These are phyloP conservation scores for Antennarius striatus DNA, from an alignment of 2,113 vertebrate genomes.

Conservation along the genomic window DNA sequence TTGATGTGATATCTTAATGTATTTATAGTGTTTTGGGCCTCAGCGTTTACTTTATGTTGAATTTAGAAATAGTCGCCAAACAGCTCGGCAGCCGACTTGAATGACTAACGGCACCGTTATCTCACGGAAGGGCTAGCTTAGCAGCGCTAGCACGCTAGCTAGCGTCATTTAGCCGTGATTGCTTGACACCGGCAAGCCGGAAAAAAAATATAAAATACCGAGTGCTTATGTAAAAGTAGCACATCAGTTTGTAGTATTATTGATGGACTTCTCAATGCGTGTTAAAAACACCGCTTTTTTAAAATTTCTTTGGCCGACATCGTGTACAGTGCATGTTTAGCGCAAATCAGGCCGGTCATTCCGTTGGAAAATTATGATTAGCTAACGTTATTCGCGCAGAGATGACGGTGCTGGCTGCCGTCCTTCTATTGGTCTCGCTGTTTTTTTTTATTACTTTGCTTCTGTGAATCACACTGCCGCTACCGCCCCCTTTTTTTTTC, in stretches of 20 bases:
- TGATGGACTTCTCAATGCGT: not conserved
- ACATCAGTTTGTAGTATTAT: not conserved
- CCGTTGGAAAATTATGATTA: constrained; percentile 26
- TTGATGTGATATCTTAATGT: too few relatives aligned
- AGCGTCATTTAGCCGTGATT: constrained; percentile 10
- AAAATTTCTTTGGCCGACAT: constrained; percentile 1
- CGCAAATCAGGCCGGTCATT: constrained; percentile 33
- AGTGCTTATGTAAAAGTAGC: not conserved
- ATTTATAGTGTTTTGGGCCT: too few relatives aligned
- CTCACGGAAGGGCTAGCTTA: constrained; percentile 33
- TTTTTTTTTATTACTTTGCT: constrained; percentile 43
- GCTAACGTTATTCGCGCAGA: constrained; percentile 35
- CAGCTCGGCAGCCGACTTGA: not conserved
- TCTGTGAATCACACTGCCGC: constrained; percentile 77
- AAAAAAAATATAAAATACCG: not conserved
- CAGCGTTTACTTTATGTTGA: fast-evolving
- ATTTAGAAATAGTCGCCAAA: too few relatives aligned
- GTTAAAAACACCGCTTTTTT: not conserved
- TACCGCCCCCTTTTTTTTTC: constrained; percentile 73
- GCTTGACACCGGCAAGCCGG: constrained; percentile 10
- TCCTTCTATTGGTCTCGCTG: not conserved
- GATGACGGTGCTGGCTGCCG: constrained; percentile 7
- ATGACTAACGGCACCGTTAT: constrained; percentile 4
- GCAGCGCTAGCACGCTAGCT: constrained; percentile 13
- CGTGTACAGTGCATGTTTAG: not conserved